A percentile compares a stretch with the other conserved stretches of the same genome.
These are phyloP conservation scores for Globodera rostochiensis DNA, from an alignment of 1,140 invertebrate species.

Conservation along the genomic window DNA sequence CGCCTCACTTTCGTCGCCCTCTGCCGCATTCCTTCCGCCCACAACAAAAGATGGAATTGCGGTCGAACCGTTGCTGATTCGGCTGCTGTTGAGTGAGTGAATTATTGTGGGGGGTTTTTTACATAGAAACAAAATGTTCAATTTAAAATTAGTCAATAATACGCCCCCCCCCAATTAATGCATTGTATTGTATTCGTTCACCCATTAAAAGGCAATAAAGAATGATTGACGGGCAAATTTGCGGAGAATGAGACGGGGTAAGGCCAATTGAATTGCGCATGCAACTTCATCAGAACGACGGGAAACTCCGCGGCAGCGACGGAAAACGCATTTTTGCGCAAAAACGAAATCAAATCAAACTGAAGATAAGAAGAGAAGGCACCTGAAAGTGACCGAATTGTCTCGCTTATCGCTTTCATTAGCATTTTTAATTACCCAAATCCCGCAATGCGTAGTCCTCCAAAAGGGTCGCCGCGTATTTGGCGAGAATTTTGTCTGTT, in stretches of 20 bases:
- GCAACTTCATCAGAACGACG: conserved; percentile 60
- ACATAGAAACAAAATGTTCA: no score
- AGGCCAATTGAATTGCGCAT: conserved; percentile 62
- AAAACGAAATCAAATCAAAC: conserved; percentile 49
- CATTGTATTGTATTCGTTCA: no score
- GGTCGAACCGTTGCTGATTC: no score
- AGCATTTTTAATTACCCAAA: conserved; percentile 45
- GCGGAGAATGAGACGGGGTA: conserved; percentile 50
- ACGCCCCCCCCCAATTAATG: no score
- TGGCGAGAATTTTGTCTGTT: conserved; percentile 39
- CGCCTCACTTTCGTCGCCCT: no score
- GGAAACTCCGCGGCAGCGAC: conserved; percentile 52
- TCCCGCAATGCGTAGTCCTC: conserved; percentile 60
- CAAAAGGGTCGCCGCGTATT: conserved; percentile 48
- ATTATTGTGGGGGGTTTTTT: no score
- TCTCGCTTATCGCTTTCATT: background rate
- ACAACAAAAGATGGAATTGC: no score
- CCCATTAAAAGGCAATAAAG: no score
- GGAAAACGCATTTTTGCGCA: conserved; percentile 33
- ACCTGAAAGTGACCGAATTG: conserved; percentile 48
- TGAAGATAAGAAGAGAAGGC: conserved; percentile 57
- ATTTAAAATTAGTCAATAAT: no score
- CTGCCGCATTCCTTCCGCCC: no score
- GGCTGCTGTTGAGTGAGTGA: no score
- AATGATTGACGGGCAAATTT: no score